These are phyloP conservation scores for Coecobrya sp. DNA, from an alignment of 2,888 invertebrate species.

Conservation along the genomic window DNA sequence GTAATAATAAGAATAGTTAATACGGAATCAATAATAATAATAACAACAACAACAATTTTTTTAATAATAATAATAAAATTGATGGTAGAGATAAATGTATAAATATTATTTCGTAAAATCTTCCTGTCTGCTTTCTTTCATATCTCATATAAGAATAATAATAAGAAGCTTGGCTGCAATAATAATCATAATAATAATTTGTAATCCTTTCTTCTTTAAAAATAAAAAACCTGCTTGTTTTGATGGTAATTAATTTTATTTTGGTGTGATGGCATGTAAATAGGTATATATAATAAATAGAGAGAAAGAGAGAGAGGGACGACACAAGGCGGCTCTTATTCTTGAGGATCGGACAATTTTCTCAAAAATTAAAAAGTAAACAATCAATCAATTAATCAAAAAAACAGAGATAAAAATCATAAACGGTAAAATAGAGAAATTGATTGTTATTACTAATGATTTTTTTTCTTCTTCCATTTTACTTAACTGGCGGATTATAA, in stretches of 20 bases:
- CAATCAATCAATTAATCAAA: background rate
- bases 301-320: background rate
- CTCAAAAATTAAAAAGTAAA: background rate
- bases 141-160: slow-evolving; percentile 1
- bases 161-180: slow-evolving; percentile 50
- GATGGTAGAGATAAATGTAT: background rate
- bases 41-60: slow-evolving; percentile 51
- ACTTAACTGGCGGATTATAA: slow-evolving; percentile 40
- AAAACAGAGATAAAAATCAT: background rate
- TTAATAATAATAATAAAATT: slow-evolving; percentile 60
- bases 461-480: slow-evolving; percentile 7
- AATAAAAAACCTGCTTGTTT: background rate
- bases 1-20: slow-evolving; percentile 68
- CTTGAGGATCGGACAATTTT: background rate
- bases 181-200: slow-evolving; percentile 21
- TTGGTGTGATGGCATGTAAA: slow-evolving; percentile 1
- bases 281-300: background rate
- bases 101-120: slow-evolving; percentile 26
- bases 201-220: background rate
- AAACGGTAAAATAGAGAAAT: background rate
- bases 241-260: background rate
- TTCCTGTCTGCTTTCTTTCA: background rate
- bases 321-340: background rate
- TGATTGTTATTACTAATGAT: slow-evolving; percentile 63
- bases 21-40: slow-evolving; percentile 66